Evolutionary conservation across 2,888 invertebrate genomes (phyloP).

Genomic region (Glyphotaelius pellucidus): DNA sequence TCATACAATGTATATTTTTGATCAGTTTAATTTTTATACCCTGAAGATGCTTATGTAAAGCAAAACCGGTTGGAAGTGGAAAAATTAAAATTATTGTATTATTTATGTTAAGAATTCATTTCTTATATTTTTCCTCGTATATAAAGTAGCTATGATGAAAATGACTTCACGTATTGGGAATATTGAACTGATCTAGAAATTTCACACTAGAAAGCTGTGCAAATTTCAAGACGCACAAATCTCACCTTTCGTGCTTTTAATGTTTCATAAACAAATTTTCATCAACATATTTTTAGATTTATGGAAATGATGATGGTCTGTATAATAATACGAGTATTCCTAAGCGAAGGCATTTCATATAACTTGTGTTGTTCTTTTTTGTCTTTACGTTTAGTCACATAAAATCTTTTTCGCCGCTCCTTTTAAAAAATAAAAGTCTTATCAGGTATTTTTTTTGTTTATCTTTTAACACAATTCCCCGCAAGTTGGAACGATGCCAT

Average conservation of each 20-base stretch:
- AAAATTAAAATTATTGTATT: too few relatives aligned
- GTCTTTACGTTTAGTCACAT: background rate
- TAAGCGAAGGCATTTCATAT: background rate
- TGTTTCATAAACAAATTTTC: too few relatives aligned
- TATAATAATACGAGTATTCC: background rate
- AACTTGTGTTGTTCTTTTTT: background rate
- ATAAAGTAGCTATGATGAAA: too few relatives aligned
- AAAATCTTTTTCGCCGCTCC: background rate
- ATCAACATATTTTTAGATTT: background rate
- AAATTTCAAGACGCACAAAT: background rate
- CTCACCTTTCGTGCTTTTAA: background rate
- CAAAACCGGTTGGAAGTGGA: too few relatives aligned
- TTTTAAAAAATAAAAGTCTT: slow-evolving; percentile 24
- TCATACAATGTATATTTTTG: too few relatives aligned
- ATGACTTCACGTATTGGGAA: too few relatives aligned
- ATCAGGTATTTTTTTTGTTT: slow-evolving; percentile 13
- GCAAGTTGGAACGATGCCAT: background rate
- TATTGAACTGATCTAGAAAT: too few relatives aligned
- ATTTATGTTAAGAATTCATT: too few relatives aligned
- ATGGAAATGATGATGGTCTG: background rate
- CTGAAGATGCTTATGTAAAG: too few relatives aligned
- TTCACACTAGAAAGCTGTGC: too few relatives aligned
- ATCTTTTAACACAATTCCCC: slow-evolving; percentile 1
- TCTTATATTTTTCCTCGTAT: too few relatives aligned
- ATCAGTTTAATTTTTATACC: too few relatives aligned